phyloP scores from a whole-genome alignment of 2,113 vertebrate species.

The Cyanoderma ruficeps region DNA sequence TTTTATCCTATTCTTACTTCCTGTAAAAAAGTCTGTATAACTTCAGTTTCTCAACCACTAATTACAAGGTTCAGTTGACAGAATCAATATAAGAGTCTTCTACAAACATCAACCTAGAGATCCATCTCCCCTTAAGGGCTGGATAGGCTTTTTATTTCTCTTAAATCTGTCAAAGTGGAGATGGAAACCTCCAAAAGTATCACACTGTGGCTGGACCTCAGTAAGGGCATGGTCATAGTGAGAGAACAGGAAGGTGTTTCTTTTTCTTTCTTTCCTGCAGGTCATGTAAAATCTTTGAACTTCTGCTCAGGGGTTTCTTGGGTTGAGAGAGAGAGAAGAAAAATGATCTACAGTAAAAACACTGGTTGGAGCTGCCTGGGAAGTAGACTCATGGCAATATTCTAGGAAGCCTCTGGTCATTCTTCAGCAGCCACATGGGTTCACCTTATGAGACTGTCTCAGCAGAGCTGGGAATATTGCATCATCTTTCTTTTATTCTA shows the following conservation, averaged over 20 bases:
- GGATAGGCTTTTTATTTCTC: not conserved
- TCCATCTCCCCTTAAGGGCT: not conserved
- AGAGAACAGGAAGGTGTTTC: not conserved
- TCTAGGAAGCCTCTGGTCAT: not conserved
- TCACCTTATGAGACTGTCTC: not conserved
- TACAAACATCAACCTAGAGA: not conserved
- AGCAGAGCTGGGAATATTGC: not conserved
- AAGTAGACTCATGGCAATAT: not conserved
- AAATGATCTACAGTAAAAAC: not conserved
- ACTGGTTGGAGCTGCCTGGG: not conserved
- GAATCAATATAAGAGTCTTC: not conserved
- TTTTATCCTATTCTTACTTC: not conserved
- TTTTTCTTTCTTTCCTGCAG: not conserved
- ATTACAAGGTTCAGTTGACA: not conserved
- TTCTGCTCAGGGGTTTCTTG: not conserved
- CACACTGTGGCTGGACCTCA: not conserved
- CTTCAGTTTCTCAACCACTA: not conserved
- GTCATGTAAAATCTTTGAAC: not conserved
- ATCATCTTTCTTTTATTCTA: not conserved
- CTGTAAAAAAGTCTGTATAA: not conserved
- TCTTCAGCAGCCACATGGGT: not conserved
- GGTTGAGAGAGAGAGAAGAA: not conserved
- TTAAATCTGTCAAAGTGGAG: not conserved
- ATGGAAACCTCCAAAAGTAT: not conserved
- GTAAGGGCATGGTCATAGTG: not conserved